These are phyloP conservation scores for Fissipunctia ypsillon DNA, from an alignment of 2,888 invertebrate genomes.

Conservation along the genomic window DNA sequence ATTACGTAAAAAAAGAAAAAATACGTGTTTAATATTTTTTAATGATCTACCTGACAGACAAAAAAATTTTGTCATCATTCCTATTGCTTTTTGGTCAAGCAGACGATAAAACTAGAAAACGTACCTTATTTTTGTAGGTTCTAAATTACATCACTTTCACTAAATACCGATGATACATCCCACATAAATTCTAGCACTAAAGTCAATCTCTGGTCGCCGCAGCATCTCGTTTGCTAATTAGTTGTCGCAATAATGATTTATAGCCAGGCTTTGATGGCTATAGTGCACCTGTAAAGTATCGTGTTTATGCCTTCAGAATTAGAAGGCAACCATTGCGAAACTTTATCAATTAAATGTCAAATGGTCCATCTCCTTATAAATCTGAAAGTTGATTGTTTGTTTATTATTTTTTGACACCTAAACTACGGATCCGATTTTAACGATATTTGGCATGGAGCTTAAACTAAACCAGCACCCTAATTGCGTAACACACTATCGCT, in stretches of 20 bases:
- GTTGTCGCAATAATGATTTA: slow-evolving; percentile 42
- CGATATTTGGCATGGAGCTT: not conserved
- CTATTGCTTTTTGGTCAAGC: not conserved
- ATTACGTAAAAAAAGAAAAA: too few species aligned
- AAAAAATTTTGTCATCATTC: too few species aligned
- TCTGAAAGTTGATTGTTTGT: not conserved
- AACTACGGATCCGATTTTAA: not conserved
- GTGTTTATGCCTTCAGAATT: slow-evolving; percentile 30
- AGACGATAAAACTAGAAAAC: not conserved
- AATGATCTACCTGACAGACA: too few species aligned
- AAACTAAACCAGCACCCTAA: too few species aligned
- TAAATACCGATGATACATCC: not conserved
- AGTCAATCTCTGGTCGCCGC: slow-evolving; percentile 13
- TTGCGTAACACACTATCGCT: too few species aligned
- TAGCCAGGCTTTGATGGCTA: slow-evolving; percentile 35
- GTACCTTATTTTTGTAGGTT: not conserved
- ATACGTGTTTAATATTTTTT: too few species aligned
- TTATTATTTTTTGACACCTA: not conserved
- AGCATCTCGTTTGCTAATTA: slow-evolving; percentile 40
- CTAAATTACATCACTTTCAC: slow-evolving; percentile 20
- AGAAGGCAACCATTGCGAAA: slow-evolving; percentile 49
- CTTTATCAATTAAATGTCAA: slow-evolving; percentile 48
- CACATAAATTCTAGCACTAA: slow-evolving; percentile 21
- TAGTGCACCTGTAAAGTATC: slow-evolving; percentile 46
- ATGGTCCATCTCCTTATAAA: not conserved